These are phyloP conservation scores for Dynastes grantii DNA, from an alignment of 2,888 invertebrate species.

Conservation along the genomic window DNA sequence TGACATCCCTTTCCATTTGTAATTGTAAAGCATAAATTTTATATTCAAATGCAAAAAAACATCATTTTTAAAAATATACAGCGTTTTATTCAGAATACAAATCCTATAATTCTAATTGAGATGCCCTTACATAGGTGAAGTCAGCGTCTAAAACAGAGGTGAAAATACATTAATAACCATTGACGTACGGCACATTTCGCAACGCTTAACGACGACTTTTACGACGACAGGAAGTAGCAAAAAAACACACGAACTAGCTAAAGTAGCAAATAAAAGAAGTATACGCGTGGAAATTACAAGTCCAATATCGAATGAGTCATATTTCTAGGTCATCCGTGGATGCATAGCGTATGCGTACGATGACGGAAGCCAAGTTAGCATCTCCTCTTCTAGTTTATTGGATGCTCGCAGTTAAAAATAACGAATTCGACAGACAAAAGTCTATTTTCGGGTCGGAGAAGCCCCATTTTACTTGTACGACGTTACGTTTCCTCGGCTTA, in stretches of 20 bases:
- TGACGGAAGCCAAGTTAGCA: neutral
- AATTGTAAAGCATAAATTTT: too few relatives aligned
- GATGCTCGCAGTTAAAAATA: constrained; percentile 8
- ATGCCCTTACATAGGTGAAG: too few relatives aligned
- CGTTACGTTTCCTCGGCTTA: constrained; percentile 2
- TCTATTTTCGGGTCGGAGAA: neutral
- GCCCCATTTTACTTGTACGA: neutral
- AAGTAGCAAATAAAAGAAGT: neutral
- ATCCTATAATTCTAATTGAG: too few relatives aligned
- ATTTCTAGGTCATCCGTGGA: neutral
- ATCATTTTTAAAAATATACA: too few relatives aligned
- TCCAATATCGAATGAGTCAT: constrained; percentile 15
- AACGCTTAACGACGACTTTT: neutral
- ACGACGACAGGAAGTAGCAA: constrained; percentile 1
- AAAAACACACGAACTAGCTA: neutral
- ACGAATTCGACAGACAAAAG: constrained; percentile 22
- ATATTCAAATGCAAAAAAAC: too few relatives aligned
- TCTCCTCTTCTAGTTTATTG: constrained; percentile 1
- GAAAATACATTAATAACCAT: neutral
- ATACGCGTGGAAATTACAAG: neutral
- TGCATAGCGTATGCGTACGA: too few relatives aligned
- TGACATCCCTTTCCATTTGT: too few relatives aligned
- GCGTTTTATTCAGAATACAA: too few relatives aligned
- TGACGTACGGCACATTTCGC: constrained; percentile 4
- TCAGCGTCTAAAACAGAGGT: neutral